Conservation (phyloP, 2,888 invertebrate genomes). For the Steinernema carpocapsae region DNA sequence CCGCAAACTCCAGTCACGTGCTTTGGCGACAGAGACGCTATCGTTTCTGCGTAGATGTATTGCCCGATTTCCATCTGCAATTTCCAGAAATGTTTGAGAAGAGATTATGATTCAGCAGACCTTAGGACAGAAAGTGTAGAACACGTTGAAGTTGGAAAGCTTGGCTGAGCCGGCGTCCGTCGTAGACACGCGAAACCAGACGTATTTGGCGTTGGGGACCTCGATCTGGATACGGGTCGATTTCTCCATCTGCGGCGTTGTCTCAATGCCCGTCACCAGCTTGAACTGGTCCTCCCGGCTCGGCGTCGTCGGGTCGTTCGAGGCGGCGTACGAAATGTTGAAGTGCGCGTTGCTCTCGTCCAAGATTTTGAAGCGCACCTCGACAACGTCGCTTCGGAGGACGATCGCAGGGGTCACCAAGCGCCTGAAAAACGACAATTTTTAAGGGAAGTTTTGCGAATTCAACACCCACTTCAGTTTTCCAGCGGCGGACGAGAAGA, state of each 20-base stretch:
- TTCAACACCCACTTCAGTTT: neutral
- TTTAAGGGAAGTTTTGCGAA: neutral
- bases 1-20: conserved; percentile 36
- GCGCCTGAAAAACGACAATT: neutral
- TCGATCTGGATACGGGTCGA: conserved; percentile 20
- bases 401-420: neutral
- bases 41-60: conserved; percentile 32
- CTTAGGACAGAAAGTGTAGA: conserved; percentile 14
- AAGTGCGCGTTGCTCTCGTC: conserved; percentile 15
- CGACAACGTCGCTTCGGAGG: neutral
- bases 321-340: conserved; percentile 5
- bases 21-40: neutral
- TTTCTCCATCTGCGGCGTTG: conserved; percentile 1
- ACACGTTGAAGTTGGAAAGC: conserved; percentile 1
- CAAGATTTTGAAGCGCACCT: neutral
- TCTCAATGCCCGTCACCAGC: conserved; percentile 10
- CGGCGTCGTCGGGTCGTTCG: neutral
- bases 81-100: neutral
- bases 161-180: conserved; percentile 1
- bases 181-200: neutral
- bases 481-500: neutral
- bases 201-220: neutral
- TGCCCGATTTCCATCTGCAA: conserved; percentile 20
- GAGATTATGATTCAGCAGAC: neutral
- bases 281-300: neutral